Evolutionary conservation across 2,797 vertebrate genomes (phyloP).

Genomic region (Lophura swinhoii): DNA sequence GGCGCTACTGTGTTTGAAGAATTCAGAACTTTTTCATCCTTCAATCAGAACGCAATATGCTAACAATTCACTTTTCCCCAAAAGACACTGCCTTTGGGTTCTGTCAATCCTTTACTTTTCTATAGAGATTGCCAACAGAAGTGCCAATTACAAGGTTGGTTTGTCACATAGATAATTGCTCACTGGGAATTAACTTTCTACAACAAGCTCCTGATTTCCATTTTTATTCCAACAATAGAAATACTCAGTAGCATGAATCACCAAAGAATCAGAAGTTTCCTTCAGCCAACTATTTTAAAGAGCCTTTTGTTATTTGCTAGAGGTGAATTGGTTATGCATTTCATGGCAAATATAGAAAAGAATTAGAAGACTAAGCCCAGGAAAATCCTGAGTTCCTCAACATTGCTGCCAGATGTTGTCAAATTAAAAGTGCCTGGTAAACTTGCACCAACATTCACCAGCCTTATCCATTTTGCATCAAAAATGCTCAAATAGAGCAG

Average conservation of each 20-base stretch:
- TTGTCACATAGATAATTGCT: constrained; percentile 59
- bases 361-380: neutral
- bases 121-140: constrained; percentile 47
- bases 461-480: neutral
- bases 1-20: neutral
- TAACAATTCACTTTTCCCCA: neutral
- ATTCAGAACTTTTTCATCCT: neutral
- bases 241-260: constrained; percentile 10
- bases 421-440: neutral
- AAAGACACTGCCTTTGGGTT: constrained; percentile 4
- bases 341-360: neutral
- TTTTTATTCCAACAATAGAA: constrained; percentile 37
- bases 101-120: constrained; percentile 14
- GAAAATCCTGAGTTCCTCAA: neutral
- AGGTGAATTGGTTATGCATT: neutral
- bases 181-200: constrained; percentile 54
- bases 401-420: neutral
- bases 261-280: neutral
- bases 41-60: neutral
- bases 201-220: constrained; percentile 28
- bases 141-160: constrained; percentile 53
- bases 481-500: neutral
- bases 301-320: neutral
- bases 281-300: neutral
- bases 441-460: neutral